Evolutionary conservation across 2,797 vertebrate genomes (phyloP).

Genomic region (Onychomys arenicola): DNA sequence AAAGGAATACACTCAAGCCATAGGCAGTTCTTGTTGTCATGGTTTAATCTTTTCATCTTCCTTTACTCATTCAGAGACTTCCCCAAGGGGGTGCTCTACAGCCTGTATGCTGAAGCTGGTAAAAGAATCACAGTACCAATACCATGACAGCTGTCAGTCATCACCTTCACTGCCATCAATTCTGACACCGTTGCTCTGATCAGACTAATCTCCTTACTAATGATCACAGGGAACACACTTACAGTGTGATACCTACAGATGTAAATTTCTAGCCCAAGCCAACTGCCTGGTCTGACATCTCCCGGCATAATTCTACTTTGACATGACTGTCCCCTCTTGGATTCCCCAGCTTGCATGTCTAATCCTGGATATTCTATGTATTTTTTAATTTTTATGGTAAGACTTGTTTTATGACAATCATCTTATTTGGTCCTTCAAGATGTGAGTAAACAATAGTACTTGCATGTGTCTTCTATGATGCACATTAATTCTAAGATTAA

Average conservation of each 20-base stretch:
- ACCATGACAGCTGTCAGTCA: neutral
- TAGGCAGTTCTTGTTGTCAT: neutral
- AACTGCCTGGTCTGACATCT: neutral
- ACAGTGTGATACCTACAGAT: neutral
- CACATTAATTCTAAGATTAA: neutral
- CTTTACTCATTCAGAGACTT: neutral
- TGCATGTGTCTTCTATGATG: neutral
- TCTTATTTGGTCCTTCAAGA: neutral
- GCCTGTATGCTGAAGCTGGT: neutral
- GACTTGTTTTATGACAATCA: neutral
- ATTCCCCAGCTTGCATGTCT: neutral
- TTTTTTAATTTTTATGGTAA: neutral
- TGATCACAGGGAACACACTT: neutral
- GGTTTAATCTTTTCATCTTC: neutral
- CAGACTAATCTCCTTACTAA: neutral
- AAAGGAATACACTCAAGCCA: neutral
- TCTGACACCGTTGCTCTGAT: neutral
- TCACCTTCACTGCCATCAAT: neutral
- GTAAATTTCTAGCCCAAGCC: neutral
- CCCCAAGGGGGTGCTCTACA: neutral
- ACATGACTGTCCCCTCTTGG: neutral
- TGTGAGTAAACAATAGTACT: neutral
- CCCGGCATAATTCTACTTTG: neutral
- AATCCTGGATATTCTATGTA: constrained; percentile 10
- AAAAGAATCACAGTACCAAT: neutral